Evolutionary conservation across 2,888 invertebrate genomes (phyloP).

Genomic region (Choristoneura rosaceana): DNA sequence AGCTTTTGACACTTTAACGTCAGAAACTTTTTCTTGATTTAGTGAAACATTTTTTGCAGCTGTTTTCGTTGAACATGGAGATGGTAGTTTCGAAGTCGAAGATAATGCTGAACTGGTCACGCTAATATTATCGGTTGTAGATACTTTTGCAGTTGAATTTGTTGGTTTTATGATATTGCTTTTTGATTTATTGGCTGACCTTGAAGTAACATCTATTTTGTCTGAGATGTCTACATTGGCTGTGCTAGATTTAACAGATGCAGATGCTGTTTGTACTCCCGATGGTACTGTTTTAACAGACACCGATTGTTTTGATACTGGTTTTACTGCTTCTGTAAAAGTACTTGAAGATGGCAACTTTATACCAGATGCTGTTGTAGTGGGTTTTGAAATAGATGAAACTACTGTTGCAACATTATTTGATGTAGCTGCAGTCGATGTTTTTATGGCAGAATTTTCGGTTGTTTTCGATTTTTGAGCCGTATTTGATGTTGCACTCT

Average conservation of each 20-base stretch:
- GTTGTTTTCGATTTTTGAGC: neutral
- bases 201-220: conserved; percentile 4
- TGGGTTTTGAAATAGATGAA: conserved; percentile 34
- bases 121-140: conserved; percentile 32
- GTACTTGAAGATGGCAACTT: conserved; percentile 6
- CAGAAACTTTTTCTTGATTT: conserved; percentile 53
- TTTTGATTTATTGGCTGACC: conserved; percentile 16
- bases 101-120: conserved; percentile 34
- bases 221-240: neutral
- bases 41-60: conserved; percentile 36
- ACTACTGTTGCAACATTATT: conserved; percentile 31
- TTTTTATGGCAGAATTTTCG: neutral
- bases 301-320: conserved; percentile 10
- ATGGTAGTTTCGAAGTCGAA: conserved; percentile 39
- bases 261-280: conserved; percentile 10
- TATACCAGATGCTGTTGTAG: neutral
- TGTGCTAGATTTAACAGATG: conserved; percentile 11
- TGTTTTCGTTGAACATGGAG: conserved; percentile 41
- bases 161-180: conserved; percentile 1
- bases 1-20: conserved; percentile 46
- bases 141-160: conserved; percentile 35
- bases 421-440: neutral
- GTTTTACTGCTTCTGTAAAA: neutral
- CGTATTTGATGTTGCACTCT: neutral
- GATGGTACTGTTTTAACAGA: conserved; percentile 24